A percentile compares a stretch with the other conserved stretches of the same genome.
phyloP scores from a whole-genome alignment of 2,888 invertebrate species.

The Amorpha juglandis region DNA sequence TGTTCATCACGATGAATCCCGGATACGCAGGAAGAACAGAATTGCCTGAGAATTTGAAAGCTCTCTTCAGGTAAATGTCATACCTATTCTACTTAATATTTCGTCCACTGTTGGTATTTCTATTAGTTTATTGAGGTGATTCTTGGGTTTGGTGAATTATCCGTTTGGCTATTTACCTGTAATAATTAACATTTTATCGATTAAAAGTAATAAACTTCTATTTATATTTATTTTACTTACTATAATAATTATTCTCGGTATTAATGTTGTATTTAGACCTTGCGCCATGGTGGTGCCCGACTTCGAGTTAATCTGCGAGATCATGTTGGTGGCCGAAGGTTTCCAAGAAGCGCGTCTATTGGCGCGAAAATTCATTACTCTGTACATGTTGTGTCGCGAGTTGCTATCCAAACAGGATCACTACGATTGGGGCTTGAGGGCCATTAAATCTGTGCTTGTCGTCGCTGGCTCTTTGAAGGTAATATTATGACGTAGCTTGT shows the following conservation, averaged over 20 bases:
- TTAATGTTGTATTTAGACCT: conserved; percentile 83
- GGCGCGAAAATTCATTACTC: conserved; percentile 96
- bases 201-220: no score
- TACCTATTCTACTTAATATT: no score
- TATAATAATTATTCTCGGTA: not conserved
- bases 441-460: conserved; percentile 97
- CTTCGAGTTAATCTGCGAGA: conserved; percentile 97
- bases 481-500: not conserved
- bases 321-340: conserved; percentile 98
- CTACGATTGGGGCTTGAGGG: conserved; percentile 98
- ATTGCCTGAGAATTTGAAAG: conserved; percentile 92
- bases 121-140: no score
- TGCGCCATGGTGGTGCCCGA: conserved; percentile 99
- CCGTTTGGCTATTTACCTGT: no score
- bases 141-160: no score
- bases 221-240: no score
- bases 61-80: conserved; percentile 81
- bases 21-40: conserved; percentile 97
- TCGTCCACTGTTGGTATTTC: no score
- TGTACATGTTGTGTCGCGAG: conserved; percentile 95
- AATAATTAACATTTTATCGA: no score
- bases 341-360: conserved; percentile 95
- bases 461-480: conserved; percentile 96
- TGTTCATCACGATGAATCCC: conserved; percentile 98
- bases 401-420: conserved; percentile 97